Base-by-base conservation (phyloP, 92 coral and sea anemone species). In the Porites cylindrica region DNA sequence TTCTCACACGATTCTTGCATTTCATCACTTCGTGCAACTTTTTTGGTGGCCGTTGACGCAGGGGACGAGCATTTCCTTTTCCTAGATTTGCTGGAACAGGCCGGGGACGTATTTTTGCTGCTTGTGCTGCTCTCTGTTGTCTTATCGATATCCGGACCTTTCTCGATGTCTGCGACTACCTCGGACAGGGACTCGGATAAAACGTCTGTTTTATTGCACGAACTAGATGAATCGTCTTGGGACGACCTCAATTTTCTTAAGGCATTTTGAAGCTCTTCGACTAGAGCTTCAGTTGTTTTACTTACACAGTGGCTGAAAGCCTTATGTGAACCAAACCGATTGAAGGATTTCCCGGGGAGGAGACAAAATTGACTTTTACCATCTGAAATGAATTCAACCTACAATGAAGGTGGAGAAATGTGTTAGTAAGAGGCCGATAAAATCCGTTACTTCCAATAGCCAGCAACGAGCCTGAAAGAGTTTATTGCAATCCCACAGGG, bases 1-100 rank as follows among this genome's bases (percentile, higher is more conserved):
- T 70, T 70, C 51, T 70, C 51, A 70, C 75, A 70, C 6, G 75
- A 70, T 29, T 70, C 50, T 70, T 70, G 38, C 75, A 70, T 70
- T 52, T 70, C 75, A 70, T 70, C 75, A 70, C 38, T 70, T 70
- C 17, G 51, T 29, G 75, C 52, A 70, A 52, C 51, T 26, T 26
- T 70, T 70, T 70, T 70, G 51, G 51, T 70, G 14, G 75, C 12
- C 16, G 75, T 29, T 70, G 75, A 70, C 52, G 51, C 51, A 8
- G 75, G 16, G 75, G 75, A 70, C 75, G 21, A 2, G 10, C 51
- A 26, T 26, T 70, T 26, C 47, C 75, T 70, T 70, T 70, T 70
- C 38, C 52, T 26, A 24, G 71, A 18, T 66, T 66, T 66, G 71
- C 71, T 66, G 26, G 51, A 70, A 23, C 47, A 21, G 74, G 17